Evolutionary conservation across 1,140 invertebrate genomes (phyloP), one percentile per base, ranked within the genome.

Genomic region (Kradibia gibbosae): DNA sequence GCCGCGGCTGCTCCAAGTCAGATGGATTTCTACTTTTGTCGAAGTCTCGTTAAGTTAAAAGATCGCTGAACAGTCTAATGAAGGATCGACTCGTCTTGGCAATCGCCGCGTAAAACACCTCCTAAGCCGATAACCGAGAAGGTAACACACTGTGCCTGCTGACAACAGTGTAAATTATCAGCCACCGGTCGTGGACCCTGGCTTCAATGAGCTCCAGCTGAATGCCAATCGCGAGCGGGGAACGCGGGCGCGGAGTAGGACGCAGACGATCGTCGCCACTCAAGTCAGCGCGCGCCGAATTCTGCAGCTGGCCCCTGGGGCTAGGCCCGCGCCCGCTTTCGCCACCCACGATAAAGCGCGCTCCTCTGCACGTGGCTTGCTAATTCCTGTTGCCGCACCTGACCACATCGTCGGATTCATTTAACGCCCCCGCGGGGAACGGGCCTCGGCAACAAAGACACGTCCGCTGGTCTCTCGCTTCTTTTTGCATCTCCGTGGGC

Each of bases 331-430:
- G 48, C 3, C 22, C 48, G 67, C 48, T 71, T 71, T 70, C 65
- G 74, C 80, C 74, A 82, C 80, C 73, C 74, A 72, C 80, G 80
- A 55, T 25, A 81, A 67, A 81, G 83, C 81, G 62, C 82, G 75
- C 82, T 72, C 78, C 20, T 74, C 76, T 76, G 84, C 86, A 82
- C 84, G 84, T 82, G 84, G 79, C 74, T 73, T 83, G 84, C 85
- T 88, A 87, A 89, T 89, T 89, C 88, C 86, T 89, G 89, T 89
- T 88, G 87, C 55, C 84, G 87, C 88, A 89, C 88, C 88, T 89
- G 88, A 89, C 88, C 86, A 83, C 36, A 28, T 28, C 84, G 86
- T 87, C 88, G 70, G 83, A 85, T 86, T 88, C 88, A 88, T 89
- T 88, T 86, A 88, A 87, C 88, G 86, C 87, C 88, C 88, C 88